Conservation (phyloP, 2,888 invertebrate species). For the Taphrorychus bicolor region DNA sequence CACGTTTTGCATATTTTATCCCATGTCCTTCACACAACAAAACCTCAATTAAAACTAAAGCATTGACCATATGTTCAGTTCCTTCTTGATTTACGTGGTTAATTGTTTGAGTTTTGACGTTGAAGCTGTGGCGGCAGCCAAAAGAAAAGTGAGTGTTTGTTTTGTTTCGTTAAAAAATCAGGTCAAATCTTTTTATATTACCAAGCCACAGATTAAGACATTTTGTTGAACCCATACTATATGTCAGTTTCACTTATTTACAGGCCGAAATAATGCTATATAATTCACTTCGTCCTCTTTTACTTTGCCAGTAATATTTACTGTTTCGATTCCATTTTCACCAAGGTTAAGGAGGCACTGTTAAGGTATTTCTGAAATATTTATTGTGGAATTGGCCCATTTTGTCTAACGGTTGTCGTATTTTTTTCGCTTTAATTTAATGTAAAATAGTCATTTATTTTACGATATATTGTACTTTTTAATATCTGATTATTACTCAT, state of each 20-base stretch:
- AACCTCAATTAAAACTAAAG: not conserved
- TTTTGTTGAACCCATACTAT: not conserved
- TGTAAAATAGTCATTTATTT: too few relatives aligned
- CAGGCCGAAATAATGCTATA: not conserved
- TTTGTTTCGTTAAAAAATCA: not conserved
- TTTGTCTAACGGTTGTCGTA: too few relatives aligned
- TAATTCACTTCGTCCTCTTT: not conserved
- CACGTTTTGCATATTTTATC: slow-evolving; percentile 1
- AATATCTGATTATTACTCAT: too few relatives aligned
- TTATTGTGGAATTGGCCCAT: too few relatives aligned
- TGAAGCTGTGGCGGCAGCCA: not conserved
- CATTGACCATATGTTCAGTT: not conserved
- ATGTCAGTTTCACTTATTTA: not conserved
- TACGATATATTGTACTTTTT: too few relatives aligned
- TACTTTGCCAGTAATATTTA: not conserved
- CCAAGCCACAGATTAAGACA: not conserved
- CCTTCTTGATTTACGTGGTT: not conserved
- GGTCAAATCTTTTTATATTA: not conserved
- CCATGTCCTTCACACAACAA: slow-evolving; percentile 2
- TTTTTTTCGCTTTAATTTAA: too few relatives aligned
- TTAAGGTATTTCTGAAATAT: too few relatives aligned
- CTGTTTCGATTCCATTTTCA: not conserved
- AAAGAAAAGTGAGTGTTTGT: too few relatives aligned
- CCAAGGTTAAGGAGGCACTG: not conserved
- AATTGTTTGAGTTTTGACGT: not conserved